Evolutionary conservation across 2,888 invertebrate genomes (phyloP).

Genomic region (Barypeithes pellucidus): DNA sequence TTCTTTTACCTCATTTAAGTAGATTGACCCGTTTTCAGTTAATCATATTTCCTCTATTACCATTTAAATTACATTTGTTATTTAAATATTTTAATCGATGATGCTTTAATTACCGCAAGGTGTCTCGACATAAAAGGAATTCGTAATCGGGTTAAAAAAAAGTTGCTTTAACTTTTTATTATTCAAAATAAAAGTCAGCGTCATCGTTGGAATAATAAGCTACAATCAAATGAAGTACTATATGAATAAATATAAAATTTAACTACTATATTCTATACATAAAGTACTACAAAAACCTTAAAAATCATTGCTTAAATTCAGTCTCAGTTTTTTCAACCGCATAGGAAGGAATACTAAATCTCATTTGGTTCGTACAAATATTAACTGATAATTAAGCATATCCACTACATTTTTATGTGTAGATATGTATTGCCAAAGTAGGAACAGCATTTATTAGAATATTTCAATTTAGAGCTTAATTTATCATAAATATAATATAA

Average conservation of each 20-base stretch:
- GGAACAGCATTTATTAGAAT: no score
- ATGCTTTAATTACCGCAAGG: constrained; percentile 29
- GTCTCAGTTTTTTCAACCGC: no score
- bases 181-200: constrained; percentile 10
- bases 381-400: no score
- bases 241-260: not conserved
- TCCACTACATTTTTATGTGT: no score
- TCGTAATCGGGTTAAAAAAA: constrained; percentile 25
- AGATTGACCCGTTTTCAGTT: not conserved
- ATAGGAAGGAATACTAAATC: no score
- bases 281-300: no score
- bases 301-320: no score
- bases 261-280: no score
- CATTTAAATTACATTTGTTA: constrained; percentile 42
- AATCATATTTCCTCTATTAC: constrained; percentile 42
- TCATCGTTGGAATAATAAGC: not conserved
- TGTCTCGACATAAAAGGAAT: constrained; percentile 43
- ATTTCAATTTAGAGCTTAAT: no score
- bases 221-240: not conserved
- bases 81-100: constrained; percentile 43
- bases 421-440: no score
- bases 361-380: no score
- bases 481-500: no score
- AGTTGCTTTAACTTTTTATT: constrained; percentile 31
- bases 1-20: not conserved